A percentile compares a stretch with the other conserved stretches of the same genome.
Conservation (phyloP, 2,888 invertebrate species). For the Eilema griseolum region DNA sequence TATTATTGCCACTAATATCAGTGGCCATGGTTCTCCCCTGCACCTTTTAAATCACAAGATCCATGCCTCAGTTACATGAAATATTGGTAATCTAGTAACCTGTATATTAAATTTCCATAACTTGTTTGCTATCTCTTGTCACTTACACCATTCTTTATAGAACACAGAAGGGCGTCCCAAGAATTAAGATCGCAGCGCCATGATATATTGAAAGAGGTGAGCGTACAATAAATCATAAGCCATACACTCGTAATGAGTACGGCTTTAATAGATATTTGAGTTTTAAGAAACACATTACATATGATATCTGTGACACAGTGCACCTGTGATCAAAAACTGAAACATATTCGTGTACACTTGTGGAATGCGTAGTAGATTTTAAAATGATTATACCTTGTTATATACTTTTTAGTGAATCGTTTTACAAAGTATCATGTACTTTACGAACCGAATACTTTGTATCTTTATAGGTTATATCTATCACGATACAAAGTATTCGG, state of each 20-base stretch:
- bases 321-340: neutral
- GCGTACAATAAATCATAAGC: slow-evolving; percentile 74
- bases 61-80: too few relatives aligned
- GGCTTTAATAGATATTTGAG: slow-evolving; percentile 6
- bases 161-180: slow-evolving; percentile 59
- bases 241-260: slow-evolving; percentile 66
- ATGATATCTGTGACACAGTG: neutral
- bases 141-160: slow-evolving; percentile 46
- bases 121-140: slow-evolving; percentile 17
- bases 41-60: too few relatives aligned
- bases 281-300: neutral
- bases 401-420: too few relatives aligned
- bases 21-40: too few relatives aligned
- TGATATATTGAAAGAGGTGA: slow-evolving; percentile 74
- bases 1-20: too few relatives aligned
- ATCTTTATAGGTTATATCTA: too few relatives aligned
- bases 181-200: slow-evolving; percentile 72
- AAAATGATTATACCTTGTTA: neutral
- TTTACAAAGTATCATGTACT: too few relatives aligned
- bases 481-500: too few relatives aligned
- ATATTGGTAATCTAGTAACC: neutral
- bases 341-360: neutral
- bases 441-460: too few relatives aligned
- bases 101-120: neutral
- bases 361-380: neutral